Percentiles rank a stretch among this genome's conserved stretches.
phyloP scores from a whole-genome alignment of 2,888 invertebrate genomes.

The Eupeodes luniger region DNA sequence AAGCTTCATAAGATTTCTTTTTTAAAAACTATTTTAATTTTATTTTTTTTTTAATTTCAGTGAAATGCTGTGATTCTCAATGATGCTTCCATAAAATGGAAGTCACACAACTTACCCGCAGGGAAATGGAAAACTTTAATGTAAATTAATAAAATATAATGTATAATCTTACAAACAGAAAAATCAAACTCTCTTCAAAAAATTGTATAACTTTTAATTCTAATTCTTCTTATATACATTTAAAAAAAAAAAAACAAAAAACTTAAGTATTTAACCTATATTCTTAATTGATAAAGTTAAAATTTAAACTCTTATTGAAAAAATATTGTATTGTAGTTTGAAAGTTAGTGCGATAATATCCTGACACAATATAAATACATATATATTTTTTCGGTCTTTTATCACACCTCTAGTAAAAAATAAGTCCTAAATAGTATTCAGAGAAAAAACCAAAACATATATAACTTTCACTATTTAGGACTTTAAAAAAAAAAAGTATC shows the following conservation, averaged over 20 bases:
- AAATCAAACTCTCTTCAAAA: slow-evolving; percentile 26
- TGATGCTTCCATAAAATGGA: slow-evolving; percentile 59
- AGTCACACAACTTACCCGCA: slow-evolving; percentile 49
- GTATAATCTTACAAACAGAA: slow-evolving; percentile 50
- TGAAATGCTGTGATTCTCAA: slow-evolving; percentile 72
- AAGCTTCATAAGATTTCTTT: too few species aligned
- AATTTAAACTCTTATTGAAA: slow-evolving; percentile 27
- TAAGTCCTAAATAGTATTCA: slow-evolving; percentile 42
- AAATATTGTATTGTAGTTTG: slow-evolving; percentile 47
- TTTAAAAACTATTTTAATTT: background rate
- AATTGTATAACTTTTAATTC: slow-evolving; percentile 49
- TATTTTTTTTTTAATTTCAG: slow-evolving; percentile 42
- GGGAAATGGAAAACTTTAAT: slow-evolving; percentile 61
- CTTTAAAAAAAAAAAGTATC: slow-evolving; percentile 43
- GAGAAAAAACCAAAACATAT: slow-evolving; percentile 12
- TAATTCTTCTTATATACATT: slow-evolving; percentile 27
- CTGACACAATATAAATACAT: slow-evolving; percentile 57
- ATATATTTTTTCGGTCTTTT: slow-evolving; percentile 70
- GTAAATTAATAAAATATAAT: slow-evolving; percentile 34
- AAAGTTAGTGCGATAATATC: slow-evolving; percentile 70
- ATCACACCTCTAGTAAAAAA: slow-evolving; percentile 58
- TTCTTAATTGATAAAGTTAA: slow-evolving; percentile 62
- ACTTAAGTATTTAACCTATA: slow-evolving; percentile 58
- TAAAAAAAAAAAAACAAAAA: too few species aligned
- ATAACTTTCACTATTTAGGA: slow-evolving; percentile 46